A percentile compares a stretch with the other conserved stretches of the same genome.
Evolutionary conservation across 1,140 invertebrate species (phyloP).

Genomic region (Achroia grisella): DNA sequence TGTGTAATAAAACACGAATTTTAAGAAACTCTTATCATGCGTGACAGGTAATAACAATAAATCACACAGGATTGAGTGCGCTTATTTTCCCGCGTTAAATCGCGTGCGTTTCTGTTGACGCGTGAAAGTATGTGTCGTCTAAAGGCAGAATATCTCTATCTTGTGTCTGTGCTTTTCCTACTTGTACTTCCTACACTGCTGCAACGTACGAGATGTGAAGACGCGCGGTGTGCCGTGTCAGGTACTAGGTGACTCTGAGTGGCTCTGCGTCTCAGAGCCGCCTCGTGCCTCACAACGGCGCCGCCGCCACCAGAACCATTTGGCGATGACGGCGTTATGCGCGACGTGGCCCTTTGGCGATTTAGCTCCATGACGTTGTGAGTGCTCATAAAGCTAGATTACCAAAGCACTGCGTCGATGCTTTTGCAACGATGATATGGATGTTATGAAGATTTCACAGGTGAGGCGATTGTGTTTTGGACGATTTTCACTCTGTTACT

Average conservation of each 20-base stretch:
- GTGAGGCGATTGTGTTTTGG: too few species aligned
- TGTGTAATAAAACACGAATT: too few species aligned
- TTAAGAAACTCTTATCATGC: too few species aligned
- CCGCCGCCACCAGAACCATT: conserved; percentile 14
- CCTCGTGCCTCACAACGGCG: conserved; percentile 47
- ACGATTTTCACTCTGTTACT: too few species aligned
- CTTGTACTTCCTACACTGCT: too few species aligned
- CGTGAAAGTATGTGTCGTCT: too few species aligned
- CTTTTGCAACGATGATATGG: neutral
- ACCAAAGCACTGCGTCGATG: conserved; percentile 85
- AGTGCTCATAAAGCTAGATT: conserved; percentile 93
- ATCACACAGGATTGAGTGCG: too few species aligned
- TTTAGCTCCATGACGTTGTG: conserved; percentile 93
- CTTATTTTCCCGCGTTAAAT: too few species aligned
- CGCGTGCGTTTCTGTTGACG: too few species aligned
- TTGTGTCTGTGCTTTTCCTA: conserved; percentile 10
- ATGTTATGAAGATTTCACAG: too few species aligned
- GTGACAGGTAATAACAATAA: too few species aligned
- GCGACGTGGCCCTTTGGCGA: conserved; percentile 87
- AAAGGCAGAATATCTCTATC: too few species aligned
- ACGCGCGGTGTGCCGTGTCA: conserved; percentile 64
- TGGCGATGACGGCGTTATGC: conserved; percentile 12
- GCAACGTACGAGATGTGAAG: conserved; percentile 39
- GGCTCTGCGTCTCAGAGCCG: conserved; percentile 60
- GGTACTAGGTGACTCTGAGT: conserved; percentile 91